phyloP scores from a whole-genome alignment of 2,797 vertebrate species.

The Helarctos malayanus region DNA sequence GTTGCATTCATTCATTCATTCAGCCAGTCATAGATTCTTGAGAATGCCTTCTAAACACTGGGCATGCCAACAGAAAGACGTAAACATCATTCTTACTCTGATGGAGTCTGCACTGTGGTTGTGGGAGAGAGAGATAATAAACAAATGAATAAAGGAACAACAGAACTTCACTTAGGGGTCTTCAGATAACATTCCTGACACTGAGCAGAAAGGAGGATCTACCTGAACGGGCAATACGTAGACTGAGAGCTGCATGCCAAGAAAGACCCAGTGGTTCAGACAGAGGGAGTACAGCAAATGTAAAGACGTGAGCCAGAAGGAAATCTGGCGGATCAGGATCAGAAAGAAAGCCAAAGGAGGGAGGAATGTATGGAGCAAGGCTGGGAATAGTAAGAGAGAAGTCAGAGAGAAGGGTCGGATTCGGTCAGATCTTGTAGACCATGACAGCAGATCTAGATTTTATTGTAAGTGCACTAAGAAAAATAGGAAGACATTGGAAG shows the following conservation, averaged over 20 bases:
- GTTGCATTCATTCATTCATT: neutral
- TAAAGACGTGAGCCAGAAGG: neutral
- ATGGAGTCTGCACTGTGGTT: neutral
- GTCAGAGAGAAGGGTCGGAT: neutral
- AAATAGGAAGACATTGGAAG: neutral
- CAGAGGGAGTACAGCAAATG: neutral
- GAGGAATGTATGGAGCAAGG: fast-evolving
- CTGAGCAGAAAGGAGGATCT: neutral
- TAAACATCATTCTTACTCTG: neutral
- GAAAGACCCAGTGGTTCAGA: neutral
- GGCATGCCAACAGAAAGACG: neutral
- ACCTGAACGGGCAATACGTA: neutral
- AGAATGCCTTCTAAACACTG: neutral
- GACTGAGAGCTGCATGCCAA: neutral
- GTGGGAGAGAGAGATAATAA: neutral
- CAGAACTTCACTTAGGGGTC: neutral
- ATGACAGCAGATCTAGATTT: neutral
- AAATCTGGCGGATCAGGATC: neutral
- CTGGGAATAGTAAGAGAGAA: neutral
- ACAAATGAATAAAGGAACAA: neutral
- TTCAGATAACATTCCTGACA: neutral
- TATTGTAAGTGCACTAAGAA: neutral
- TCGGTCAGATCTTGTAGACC: neutral
- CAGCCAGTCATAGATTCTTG: neutral
- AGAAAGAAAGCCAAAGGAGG: neutral